These are phyloP conservation scores for Phenganax subtilis DNA, from an alignment of 92 coral and sea anemone genomes.

Conservation along the genomic window DNA sequence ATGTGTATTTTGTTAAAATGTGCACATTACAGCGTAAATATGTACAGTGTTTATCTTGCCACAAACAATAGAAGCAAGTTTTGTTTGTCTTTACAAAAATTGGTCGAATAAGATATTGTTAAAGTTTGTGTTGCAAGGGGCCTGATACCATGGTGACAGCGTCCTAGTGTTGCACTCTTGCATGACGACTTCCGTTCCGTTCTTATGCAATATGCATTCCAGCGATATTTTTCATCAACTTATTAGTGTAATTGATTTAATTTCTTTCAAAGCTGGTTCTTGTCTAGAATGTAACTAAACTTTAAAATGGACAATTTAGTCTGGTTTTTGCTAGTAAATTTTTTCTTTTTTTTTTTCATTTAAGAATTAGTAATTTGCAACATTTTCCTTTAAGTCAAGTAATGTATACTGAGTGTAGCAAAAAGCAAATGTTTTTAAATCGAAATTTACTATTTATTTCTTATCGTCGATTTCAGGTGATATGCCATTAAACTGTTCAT, in stretches of 20 bases:
- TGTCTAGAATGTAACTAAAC: neutral
- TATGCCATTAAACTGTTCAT: no score
- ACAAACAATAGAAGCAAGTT: neutral
- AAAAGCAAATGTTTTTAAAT: no score
- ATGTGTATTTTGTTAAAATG: no score
- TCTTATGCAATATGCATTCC: neutral
- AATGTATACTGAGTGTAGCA: no score
- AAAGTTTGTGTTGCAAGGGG: neutral
- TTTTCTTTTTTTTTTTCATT: no score
- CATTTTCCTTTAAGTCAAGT: no score
- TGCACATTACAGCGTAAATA: neutral
- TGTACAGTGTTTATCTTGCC: neutral
- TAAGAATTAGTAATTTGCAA: no score
- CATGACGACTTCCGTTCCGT: slow-evolving; percentile 13
- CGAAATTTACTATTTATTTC: neutral
- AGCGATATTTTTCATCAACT: neutral
- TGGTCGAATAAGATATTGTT: neutral
- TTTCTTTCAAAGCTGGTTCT: neutral
- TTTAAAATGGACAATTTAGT: no score
- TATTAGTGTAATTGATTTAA: neutral
- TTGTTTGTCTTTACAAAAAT: neutral
- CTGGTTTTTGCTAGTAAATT: no score
- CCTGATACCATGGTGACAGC: slow-evolving; percentile 25
- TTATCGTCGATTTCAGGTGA: no score
- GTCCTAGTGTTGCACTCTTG: slow-evolving; percentile 15